phyloP scores from a whole-genome alignment of 2,797 vertebrate species.

The Morus bassanus region DNA sequence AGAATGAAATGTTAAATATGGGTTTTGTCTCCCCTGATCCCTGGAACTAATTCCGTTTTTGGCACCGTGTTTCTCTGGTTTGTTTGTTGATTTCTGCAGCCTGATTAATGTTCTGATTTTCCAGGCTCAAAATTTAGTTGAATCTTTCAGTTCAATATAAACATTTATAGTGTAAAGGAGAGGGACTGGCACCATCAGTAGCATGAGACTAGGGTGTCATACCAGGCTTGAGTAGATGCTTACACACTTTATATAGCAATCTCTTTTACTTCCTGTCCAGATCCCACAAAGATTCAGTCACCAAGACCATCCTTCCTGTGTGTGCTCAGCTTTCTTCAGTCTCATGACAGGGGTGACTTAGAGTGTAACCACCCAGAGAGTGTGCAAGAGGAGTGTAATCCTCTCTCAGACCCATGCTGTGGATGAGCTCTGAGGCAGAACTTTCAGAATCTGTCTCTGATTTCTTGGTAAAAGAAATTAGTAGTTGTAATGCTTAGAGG shows the following conservation, averaged over 20 bases:
- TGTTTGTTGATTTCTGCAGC: not conserved
- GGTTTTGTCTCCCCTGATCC: not conserved
- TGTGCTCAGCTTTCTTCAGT: not conserved
- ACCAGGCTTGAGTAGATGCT: not conserved
- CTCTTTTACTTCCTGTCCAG: too few species aligned
- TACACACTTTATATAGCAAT: not conserved
- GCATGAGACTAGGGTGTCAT: not conserved
- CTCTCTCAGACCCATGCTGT: not conserved
- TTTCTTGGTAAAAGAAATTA: not conserved
- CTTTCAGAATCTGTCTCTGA: not conserved
- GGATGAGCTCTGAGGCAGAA: not conserved
- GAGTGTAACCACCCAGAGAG: not conserved
- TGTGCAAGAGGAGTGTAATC: not conserved
- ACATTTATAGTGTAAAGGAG: conserved; percentile 15
- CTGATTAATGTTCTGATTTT: conserved; percentile 16
- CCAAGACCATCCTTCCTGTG: not conserved
- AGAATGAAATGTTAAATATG: not conserved
- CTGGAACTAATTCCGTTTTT: conserved; percentile 48
- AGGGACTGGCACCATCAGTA: not conserved
- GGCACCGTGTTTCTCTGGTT: conserved; percentile 22
- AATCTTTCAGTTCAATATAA: conserved; percentile 29
- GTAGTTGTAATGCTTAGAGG: not conserved
- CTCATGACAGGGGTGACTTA: rapidly evolving
- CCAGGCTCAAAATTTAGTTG: not conserved
- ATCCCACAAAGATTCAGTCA: not conserved